Evolutionary conservation across 2,797 vertebrate genomes (phyloP).

Genomic region (Propithecus perrieri): DNA sequence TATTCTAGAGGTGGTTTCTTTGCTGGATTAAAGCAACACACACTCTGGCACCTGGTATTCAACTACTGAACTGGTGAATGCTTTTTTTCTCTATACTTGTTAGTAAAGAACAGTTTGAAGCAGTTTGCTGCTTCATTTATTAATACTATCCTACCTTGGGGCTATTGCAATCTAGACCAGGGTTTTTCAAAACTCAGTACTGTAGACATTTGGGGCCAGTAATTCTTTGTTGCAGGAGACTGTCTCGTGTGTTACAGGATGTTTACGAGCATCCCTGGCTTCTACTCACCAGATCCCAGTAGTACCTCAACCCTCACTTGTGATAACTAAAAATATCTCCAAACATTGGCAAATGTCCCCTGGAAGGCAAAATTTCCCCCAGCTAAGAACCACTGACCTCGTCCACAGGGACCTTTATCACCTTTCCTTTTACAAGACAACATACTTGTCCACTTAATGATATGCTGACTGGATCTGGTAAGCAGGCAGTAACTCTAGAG

Average conservation of each 20-base stretch:
- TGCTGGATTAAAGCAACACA: not conserved
- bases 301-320: not conserved
- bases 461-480: not conserved
- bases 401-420: not conserved
- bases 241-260: not conserved
- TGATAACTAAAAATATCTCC: not conserved
- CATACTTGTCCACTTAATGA: not conserved
- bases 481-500: not conserved
- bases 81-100: not conserved
- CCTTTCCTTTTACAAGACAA: not conserved
- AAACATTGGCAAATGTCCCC: not conserved
- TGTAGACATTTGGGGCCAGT: not conserved
- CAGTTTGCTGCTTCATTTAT: not conserved
- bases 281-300: not conserved
- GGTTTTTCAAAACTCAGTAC: not conserved
- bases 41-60: not conserved
- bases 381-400: not conserved
- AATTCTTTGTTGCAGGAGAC: not conserved
- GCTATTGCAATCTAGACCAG: not conserved
- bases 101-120: not conserved
- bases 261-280: not conserved
- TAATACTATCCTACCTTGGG: too few species aligned
- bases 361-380: not conserved
- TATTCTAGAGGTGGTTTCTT: not conserved
- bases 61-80: not conserved